Evolutionary conservation across 2,113 vertebrate genomes (phyloP), one percentile per base, ranked within the genome.

Genomic region (Neoarius graeffei): DNA sequence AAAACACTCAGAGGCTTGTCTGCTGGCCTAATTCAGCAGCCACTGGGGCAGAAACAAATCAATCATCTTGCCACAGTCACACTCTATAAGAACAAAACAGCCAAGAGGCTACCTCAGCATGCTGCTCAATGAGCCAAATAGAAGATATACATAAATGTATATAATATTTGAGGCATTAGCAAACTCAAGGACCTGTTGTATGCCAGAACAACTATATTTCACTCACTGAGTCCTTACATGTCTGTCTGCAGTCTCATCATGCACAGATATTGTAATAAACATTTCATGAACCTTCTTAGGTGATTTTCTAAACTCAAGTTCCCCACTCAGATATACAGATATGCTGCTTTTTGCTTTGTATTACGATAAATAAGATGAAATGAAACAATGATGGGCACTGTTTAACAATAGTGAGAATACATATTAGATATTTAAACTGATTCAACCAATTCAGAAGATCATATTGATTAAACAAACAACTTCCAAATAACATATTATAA

Each of bases 21-120:
- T 89, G 87, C 79, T 94, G 91, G 90, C 93, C 93, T 93, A 92
- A 86, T 93, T 95, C 93, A 83, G 85, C 89, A 89, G 87, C 76
- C 89, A 73, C 74, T 85, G 83, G 59, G 90, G 88, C 91, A 85
- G 83, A 89, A 93, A 89, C 88, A 90, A 42, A 69, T 85, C 90
- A 83, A 48, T n/a, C 20, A 27, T 86, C 56, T 81, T 19, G 35
- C 42, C 71, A 23, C 14, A 60, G 69, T 81, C 9, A 83, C 15
- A 86, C 60, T 17, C 52, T 60, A 86, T 23, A 81, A 23, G 67
- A 59, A 23, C 83, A 88, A 87, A 81, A 57, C 69, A 57, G 74
- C 56, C 25, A 81, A 52, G 81, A 71, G 69, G 57, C 66, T 66
- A 27, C 10, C 82, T 52, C 56, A 81, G 67, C 20, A 81, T 50